phyloP scores from a whole-genome alignment of 2,797 vertebrate genomes.

The Fundulus diaphanus region DNA sequence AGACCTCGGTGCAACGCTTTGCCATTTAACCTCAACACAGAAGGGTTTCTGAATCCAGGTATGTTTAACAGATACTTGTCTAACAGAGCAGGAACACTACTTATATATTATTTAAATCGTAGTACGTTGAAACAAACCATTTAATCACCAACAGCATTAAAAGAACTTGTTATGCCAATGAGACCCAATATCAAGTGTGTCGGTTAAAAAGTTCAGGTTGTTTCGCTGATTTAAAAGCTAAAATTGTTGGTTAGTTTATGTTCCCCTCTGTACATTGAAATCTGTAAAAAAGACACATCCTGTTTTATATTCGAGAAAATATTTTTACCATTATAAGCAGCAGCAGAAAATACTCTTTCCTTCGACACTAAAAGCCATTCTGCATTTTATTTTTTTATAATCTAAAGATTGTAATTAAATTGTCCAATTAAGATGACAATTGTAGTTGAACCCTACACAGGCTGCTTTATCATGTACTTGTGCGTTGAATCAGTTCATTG shows the following conservation, averaged over 20 bases:
- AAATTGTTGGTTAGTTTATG: neutral
- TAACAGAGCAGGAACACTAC: rapidly evolving
- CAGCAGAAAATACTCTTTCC: neutral
- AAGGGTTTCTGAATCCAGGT: conserved; percentile 69
- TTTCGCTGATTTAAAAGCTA: neutral
- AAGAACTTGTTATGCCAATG: neutral
- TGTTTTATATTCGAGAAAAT: too few species aligned
- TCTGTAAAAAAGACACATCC: neutral
- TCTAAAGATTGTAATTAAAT: neutral
- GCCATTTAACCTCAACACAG: conserved; percentile 58
- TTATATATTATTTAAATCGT: too few species aligned
- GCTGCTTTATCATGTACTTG: neutral
- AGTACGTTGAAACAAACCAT: neutral
- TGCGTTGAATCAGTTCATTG: neutral
- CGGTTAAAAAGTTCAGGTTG: neutral
- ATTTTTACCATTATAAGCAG: neutral
- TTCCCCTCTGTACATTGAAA: neutral
- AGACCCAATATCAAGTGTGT: neutral
- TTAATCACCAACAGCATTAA: neutral
- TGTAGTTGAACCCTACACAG: neutral
- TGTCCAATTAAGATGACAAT: neutral
- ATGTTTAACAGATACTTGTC: neutral
- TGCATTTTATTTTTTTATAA: neutral
- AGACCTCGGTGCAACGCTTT: conserved; percentile 63
- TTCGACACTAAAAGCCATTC: neutral